phyloP scores from a whole-genome alignment of 2,797 vertebrate genomes.

The Coregonus ussuriensis region DNA sequence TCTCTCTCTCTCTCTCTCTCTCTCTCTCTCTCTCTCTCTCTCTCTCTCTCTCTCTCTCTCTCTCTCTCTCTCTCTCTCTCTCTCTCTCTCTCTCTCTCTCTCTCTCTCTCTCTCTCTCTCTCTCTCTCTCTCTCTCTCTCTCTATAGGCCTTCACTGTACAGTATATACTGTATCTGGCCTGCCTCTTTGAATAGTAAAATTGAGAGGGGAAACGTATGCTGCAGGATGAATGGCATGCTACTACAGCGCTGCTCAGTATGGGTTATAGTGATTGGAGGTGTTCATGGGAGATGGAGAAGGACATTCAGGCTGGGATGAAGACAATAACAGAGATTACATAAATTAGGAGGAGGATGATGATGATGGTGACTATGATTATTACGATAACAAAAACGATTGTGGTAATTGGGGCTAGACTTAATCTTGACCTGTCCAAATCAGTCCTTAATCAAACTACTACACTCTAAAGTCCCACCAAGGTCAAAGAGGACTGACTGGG shows the following conservation, averaged over 20 bases:
- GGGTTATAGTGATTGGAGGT: not conserved
- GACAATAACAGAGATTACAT: too few species aligned
- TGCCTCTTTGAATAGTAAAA: constrained; percentile 57
- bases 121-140: too few species aligned
- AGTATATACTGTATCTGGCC: constrained; percentile 25
- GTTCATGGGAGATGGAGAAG: not conserved
- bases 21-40: too few species aligned
- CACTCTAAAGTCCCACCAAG: not conserved
- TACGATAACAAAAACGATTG: constrained; percentile 2
- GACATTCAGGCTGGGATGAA: too few species aligned
- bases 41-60: constrained; percentile 26
- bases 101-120: too few species aligned
- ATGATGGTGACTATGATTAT: too few species aligned
- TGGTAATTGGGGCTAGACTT: not conserved
- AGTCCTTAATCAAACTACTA: not conserved
- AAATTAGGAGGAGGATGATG: too few species aligned
- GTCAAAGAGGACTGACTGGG: not conserved
- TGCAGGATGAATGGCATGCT: constrained; percentile 26
- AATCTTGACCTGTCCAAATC: not conserved
- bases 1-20: constrained; percentile 37
- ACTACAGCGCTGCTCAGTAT: constrained; percentile 10
- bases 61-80: constrained; percentile 36
- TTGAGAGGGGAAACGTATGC: constrained; percentile 42
- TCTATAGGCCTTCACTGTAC: constrained; percentile 50
- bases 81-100: too few species aligned